Conservation (phyloP, 2,797 vertebrate genomes). For the Cynodonichthys magdalenae region DNA sequence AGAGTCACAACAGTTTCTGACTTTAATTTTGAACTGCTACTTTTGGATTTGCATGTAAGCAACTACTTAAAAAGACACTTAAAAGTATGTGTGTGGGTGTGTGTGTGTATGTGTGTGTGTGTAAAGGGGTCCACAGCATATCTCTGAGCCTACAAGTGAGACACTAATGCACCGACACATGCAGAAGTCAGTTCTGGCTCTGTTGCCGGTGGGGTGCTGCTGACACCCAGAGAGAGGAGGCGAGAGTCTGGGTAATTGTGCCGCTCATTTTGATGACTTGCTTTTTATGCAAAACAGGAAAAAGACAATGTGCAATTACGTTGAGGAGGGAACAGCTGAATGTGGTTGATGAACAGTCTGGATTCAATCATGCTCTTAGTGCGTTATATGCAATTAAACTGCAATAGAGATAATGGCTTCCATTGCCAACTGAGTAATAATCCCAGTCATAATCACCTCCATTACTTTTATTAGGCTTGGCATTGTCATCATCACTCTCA, state of each 20-base stretch:
- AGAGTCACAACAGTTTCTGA: constrained; percentile 33
- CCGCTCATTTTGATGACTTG: constrained; percentile 82
- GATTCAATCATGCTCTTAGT: constrained; percentile 86
- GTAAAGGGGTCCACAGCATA: constrained; percentile 21
- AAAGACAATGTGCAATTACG: constrained; percentile 88
- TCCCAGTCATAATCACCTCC: constrained; percentile 83
- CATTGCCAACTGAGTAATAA: constrained; percentile 84
- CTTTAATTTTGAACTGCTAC: constrained; percentile 40
- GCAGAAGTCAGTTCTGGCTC: constrained; percentile 51
- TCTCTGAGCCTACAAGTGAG: constrained; percentile 63
- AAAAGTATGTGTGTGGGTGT: background rate
- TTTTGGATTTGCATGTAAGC: constrained; percentile 56
- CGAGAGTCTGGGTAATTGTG: constrained; percentile 81
- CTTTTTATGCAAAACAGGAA: constrained; percentile 85
- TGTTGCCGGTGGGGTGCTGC: constrained; percentile 71
- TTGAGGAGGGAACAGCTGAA: constrained; percentile 82
- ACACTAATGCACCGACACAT: constrained; percentile 55
- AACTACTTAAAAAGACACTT: constrained; percentile 52
- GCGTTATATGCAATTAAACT: constrained; percentile 87
- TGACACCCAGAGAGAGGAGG: constrained; percentile 77
- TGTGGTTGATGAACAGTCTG: constrained; percentile 83
- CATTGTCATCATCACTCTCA: constrained; percentile 80
- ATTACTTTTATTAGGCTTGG: constrained; percentile 84
- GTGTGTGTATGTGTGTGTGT: no score
- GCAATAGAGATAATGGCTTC: constrained; percentile 86